phyloP scores from a whole-genome alignment of 2,113 vertebrate species.

The Nansenia antarctica region DNA sequence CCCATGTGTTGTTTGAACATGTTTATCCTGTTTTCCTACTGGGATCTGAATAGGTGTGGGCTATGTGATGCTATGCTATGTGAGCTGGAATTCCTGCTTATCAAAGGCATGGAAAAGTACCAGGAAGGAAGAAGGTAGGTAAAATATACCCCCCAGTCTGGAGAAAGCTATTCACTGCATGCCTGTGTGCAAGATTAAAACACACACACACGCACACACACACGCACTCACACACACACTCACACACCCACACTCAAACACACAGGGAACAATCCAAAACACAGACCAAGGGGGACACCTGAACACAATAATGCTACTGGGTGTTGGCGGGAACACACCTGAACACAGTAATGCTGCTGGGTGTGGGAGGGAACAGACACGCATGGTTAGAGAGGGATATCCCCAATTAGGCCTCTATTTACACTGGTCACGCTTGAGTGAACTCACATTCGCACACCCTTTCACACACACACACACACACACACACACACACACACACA shows the following conservation, averaged over 20 bases:
- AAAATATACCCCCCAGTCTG: slow-evolving; percentile 3
- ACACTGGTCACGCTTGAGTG: background rate
- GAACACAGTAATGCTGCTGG: background rate
- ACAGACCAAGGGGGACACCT: slow-evolving; percentile 22
- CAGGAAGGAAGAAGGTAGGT: slow-evolving; percentile 39
- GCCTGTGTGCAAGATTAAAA: slow-evolving; percentile 44
- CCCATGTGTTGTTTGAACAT: slow-evolving; percentile 43
- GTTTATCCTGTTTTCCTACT: slow-evolving; percentile 42
- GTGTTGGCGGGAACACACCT: background rate
- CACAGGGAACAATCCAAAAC: slow-evolving; percentile 7
- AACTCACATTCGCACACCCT: background rate
- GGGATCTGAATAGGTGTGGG: slow-evolving; percentile 23
- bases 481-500: background rate
- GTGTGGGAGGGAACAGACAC: background rate
- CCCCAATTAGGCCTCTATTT: background rate
- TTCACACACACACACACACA: accelerated
- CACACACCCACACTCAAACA: slow-evolving; percentile 13
- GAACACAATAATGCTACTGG: background rate
- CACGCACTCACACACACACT: background rate
- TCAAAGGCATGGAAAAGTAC: slow-evolving; percentile 60
- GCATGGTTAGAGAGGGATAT: background rate
- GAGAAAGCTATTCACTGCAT: slow-evolving; percentile 38
- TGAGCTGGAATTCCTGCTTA: slow-evolving; percentile 36
- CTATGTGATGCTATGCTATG: slow-evolving; percentile 5
- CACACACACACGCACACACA: slow-evolving; percentile 15